Base-by-base conservation (phyloP, 2,888 invertebrate species). In the Dorcus parallelipipedus region DNA sequence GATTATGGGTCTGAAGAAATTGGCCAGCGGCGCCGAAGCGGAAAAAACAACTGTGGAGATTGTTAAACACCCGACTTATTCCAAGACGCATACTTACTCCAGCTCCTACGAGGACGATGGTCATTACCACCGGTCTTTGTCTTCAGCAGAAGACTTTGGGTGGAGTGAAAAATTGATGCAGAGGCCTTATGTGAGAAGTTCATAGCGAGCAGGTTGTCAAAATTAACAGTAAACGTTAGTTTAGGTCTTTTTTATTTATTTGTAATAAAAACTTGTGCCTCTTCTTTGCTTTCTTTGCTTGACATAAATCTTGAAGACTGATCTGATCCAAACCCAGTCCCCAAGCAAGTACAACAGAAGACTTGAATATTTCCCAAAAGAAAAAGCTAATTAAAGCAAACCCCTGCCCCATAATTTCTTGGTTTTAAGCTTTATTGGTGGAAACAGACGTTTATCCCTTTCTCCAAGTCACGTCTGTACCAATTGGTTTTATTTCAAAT, bases 21-120 rank as follows among this genome's bases (percentile, higher is more conserved):
- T 93, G 38, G 85, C 92, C 33, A 84, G 86, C 5, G 77, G 80
- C 20, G 82, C 82, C 51, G 84, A 86, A 14, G 84, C 87, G 59
- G 89, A 91, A 70, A 90, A 90, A 76, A 91, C 91, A 0, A 91
- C 91, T 4, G 89, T 91, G 66, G 92, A 93, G 78, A 91, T 93
- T 66, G 88, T 93, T 54, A 92, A 92, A 75, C 89, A 91, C 77
- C 93, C 92, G n/a, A 88, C 90, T 71, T 86, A 91, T 54, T 87
- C 87, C 51, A 89, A 89, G 73, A 86, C 86, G 67, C 90, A 91
- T 72, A 86, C 88, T 4, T 91, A 91, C 71, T 89, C 90, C 2
- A 83, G 86, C 4, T 83, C 85, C 52, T 85, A 88, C 69, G 69
- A 69, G n/a, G 68, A 69, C 17, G 63, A 63, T 17, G 58, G 60